phyloP scores from a whole-genome alignment of 2,113 vertebrate genomes.

The Micronycteris hirsuta region DNA sequence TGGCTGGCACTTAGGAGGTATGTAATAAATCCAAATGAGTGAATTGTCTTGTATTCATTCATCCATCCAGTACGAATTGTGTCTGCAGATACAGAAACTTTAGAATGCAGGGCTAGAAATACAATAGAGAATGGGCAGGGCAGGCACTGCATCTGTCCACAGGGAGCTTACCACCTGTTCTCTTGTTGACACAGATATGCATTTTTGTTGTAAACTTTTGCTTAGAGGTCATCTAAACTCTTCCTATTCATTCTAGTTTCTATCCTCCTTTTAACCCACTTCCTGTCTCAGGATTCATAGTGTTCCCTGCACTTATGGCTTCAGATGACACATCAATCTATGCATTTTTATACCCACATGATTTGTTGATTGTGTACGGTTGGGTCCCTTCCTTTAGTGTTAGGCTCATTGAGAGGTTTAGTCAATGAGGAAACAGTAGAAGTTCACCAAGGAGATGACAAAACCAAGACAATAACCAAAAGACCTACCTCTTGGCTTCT shows the following conservation, averaged over 20 bases:
- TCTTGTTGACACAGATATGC: neutral
- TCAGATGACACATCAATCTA: neutral
- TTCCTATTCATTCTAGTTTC: neutral
- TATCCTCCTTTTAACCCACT: neutral
- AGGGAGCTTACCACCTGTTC: neutral
- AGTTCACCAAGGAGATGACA: neutral
- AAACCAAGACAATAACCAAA: neutral
- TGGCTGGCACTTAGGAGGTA: neutral
- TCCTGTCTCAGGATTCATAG: neutral
- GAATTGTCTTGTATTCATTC: neutral
- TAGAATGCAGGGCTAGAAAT: neutral
- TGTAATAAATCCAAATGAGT: neutral
- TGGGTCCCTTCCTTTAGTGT: neutral
- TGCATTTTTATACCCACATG: neutral
- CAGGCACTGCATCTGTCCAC: neutral
- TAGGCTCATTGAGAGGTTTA: neutral
- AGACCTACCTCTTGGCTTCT: neutral
- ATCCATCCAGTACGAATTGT: neutral
- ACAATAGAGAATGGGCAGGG: no score
- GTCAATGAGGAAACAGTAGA: neutral
- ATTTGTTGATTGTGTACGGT: neutral
- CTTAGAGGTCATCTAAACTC: neutral
- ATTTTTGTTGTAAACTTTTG: neutral
- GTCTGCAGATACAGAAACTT: neutral
- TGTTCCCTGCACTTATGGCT: neutral